These are phyloP conservation scores for Elymnias hypermnestra DNA, from an alignment of 1,140 invertebrate genomes.

Conservation along the genomic window DNA sequence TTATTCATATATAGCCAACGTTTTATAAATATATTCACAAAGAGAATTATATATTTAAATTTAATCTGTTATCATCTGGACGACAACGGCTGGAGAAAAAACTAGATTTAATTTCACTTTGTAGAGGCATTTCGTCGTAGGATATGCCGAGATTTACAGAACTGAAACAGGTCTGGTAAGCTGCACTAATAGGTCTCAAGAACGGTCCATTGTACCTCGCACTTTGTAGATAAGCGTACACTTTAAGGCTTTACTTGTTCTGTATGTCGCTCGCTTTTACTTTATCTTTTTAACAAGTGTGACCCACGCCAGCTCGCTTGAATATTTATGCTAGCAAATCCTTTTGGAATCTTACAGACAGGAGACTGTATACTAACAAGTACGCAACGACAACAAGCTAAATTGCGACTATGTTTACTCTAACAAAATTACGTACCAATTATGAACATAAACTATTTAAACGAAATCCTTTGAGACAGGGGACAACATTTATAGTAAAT, in stretches of 20 bases:
- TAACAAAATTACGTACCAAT: too few species aligned
- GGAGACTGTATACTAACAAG: neutral
- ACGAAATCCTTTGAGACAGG: too few species aligned
- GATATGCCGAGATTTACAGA: neutral
- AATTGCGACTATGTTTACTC: too few species aligned
- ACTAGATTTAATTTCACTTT: neutral
- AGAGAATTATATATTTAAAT: too few species aligned
- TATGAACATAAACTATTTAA: too few species aligned
- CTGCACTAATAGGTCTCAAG: conserved; percentile 5
- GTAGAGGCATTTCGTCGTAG: neutral
- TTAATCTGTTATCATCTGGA: too few species aligned
- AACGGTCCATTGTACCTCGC: conserved; percentile 7
- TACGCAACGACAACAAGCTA: too few species aligned
- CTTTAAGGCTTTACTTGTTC: conserved; percentile 5
- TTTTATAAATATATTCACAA: too few species aligned
- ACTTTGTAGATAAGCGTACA: conserved; percentile 8
- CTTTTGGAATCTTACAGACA: neutral
- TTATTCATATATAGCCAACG: too few species aligned
- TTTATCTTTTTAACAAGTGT: neutral
- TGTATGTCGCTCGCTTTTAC: neutral
- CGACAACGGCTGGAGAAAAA: neutral
- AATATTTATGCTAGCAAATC: neutral
- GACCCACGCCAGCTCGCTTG: neutral
- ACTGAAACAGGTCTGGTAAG: conserved; percentile 1
- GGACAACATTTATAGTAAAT: too few species aligned